Conservation (phyloP, 2,888 invertebrate genomes). For the Scaptomyza polygonia region DNA sequence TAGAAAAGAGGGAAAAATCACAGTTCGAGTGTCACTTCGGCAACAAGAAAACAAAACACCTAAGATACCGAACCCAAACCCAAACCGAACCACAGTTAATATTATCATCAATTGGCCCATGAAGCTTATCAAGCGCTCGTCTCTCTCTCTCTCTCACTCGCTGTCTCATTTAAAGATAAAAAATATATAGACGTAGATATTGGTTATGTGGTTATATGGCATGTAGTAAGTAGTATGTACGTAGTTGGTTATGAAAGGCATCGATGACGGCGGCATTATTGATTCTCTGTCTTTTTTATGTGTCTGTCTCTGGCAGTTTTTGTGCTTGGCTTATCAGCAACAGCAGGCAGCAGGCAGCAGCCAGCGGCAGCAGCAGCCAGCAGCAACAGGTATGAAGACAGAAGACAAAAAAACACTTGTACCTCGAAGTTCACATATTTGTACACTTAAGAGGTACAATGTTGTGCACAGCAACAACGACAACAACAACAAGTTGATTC, state of each 20-base stretch:
- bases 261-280: slow-evolving; percentile 53
- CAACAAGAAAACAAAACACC: slow-evolving; percentile 7
- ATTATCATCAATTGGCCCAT: neutral
- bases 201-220: slow-evolving; percentile 3
- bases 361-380: neutral
- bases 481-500: slow-evolving; percentile 39
- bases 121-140: slow-evolving; percentile 24
- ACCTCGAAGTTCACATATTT: slow-evolving; percentile 65
- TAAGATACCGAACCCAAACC: slow-evolving; percentile 9
- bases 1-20: slow-evolving; percentile 11
- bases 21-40: neutral
- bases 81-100: neutral
- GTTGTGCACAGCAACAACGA: neutral
- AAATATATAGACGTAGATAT: slow-evolving; percentile 15
- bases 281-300: slow-evolving; percentile 19
- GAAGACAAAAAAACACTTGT: slow-evolving; percentile 67
- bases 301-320: neutral
- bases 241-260: slow-evolving; percentile 8
- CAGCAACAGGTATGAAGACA: slow-evolving; percentile 33
- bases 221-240: too few relatives aligned
- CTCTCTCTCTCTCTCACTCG: neutral
- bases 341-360: slow-evolving; percentile 9
- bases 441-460: slow-evolving; percentile 43
- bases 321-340: slow-evolving; percentile 42
- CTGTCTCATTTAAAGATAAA: slow-evolving; percentile 34